phyloP scores from a whole-genome alignment of 2,888 invertebrate species.

The Anarsia innoxiella region DNA sequence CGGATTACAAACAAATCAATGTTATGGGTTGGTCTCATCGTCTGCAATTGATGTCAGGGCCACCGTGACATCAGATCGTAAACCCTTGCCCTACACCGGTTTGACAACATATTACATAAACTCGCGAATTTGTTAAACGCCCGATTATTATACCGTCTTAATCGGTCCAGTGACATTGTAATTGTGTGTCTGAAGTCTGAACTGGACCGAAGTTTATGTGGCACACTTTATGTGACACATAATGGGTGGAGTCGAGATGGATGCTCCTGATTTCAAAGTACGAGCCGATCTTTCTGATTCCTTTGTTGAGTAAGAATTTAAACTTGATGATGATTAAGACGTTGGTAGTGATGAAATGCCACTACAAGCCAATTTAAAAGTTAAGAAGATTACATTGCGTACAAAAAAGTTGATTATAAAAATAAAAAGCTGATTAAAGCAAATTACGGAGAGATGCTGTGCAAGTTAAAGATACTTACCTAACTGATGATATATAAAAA shows the following conservation, averaged over 20 bases:
- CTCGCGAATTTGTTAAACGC: constrained; percentile 9
- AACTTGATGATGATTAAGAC: too few relatives aligned
- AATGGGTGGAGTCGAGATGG: background rate
- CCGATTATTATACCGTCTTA: constrained; percentile 6
- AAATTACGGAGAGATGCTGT: too few relatives aligned
- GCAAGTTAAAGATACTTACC: too few relatives aligned
- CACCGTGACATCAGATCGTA: constrained; percentile 35
- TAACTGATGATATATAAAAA: too few relatives aligned
- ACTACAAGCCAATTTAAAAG: too few relatives aligned
- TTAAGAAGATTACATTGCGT: too few relatives aligned
- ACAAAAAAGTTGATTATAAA: too few relatives aligned
- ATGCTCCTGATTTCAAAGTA: background rate
- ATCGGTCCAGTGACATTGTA: constrained; percentile 13
- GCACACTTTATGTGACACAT: constrained; percentile 2
- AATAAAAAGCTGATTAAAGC: too few relatives aligned
- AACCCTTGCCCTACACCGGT: constrained; percentile 38
- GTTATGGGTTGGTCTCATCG: constrained; percentile 15
- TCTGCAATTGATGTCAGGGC: constrained; percentile 41
- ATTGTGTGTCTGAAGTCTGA: constrained; percentile 5
- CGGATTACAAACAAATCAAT: background rate
- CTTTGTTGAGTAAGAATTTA: too few relatives aligned
- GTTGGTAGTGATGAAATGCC: too few relatives aligned
- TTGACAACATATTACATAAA: constrained; percentile 23
- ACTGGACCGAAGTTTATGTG: constrained; percentile 8
- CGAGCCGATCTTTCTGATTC: background rate